Evolutionary conservation across 2,113 vertebrate genomes (phyloP).

Genomic region (Malurus cyaneus): DNA sequence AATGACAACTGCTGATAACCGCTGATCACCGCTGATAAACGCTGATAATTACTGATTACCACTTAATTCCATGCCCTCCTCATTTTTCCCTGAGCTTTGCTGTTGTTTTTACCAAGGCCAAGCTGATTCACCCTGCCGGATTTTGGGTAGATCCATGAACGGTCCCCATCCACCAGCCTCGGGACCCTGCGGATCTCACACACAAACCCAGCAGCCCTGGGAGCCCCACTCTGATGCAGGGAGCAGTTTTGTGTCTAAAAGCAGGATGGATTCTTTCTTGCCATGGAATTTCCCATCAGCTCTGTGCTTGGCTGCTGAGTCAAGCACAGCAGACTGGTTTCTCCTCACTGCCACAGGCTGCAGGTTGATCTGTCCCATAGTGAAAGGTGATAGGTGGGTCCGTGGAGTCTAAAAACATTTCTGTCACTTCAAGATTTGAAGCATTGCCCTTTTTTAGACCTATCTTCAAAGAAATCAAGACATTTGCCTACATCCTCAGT

Average conservation of each 20-base stretch:
- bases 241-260: neutral
- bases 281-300: neutral
- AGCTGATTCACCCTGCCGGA: neutral
- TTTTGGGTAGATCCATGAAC: neutral
- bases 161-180: neutral
- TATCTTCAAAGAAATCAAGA: neutral
- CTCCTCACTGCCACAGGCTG: neutral
- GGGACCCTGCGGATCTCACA: neutral
- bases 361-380: neutral
- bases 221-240: neutral
- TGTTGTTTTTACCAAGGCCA: neutral
- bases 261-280: neutral
- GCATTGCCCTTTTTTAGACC: neutral
- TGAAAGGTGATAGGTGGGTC: neutral
- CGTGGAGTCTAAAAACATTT: neutral
- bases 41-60: too few relatives aligned
- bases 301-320: neutral
- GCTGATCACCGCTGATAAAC: too few relatives aligned
- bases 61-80: neutral
- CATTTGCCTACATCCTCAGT: neutral
- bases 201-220: neutral
- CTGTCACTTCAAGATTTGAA: neutral
- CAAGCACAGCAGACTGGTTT: neutral
- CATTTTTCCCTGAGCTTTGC: neutral
- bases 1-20: too few relatives aligned